Percentiles rank a stretch among this genome's conserved stretches.
Conservation (phyloP, 2,113 vertebrate species). For the Bos indicus region DNA sequence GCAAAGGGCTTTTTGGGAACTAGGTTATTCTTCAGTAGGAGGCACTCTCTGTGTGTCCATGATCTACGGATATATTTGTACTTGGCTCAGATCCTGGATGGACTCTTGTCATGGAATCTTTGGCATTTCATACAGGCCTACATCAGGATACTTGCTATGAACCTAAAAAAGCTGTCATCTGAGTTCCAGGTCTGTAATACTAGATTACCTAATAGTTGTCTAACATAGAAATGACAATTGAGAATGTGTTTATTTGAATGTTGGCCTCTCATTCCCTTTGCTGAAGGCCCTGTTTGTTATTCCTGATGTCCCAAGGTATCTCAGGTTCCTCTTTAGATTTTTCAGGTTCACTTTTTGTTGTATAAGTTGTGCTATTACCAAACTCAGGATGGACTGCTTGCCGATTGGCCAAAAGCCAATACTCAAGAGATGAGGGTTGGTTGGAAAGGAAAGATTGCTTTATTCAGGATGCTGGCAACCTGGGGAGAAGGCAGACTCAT, state of each 20-base stretch:
- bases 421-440: neutral
- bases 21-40: neutral
- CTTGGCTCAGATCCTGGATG: neutral
- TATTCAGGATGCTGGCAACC: neutral
- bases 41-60: neutral
- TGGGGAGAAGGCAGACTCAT: neutral
- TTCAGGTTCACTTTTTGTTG: neutral
- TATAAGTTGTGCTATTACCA: neutral
- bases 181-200: neutral
- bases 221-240: neutral
- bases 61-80: neutral
- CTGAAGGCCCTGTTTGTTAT: neutral
- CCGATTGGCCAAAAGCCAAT: neutral
- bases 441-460: neutral
- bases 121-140: neutral
- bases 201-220: neutral
- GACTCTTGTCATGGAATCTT: neutral
- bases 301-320: neutral
- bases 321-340: neutral
- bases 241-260: neutral
- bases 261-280: neutral
- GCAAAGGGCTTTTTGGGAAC: neutral
- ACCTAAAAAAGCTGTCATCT: neutral
- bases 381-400: neutral
- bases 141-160: neutral